Conservation (phyloP, 2,113 vertebrate genomes). For the Microcebus tavaratra region DNA sequence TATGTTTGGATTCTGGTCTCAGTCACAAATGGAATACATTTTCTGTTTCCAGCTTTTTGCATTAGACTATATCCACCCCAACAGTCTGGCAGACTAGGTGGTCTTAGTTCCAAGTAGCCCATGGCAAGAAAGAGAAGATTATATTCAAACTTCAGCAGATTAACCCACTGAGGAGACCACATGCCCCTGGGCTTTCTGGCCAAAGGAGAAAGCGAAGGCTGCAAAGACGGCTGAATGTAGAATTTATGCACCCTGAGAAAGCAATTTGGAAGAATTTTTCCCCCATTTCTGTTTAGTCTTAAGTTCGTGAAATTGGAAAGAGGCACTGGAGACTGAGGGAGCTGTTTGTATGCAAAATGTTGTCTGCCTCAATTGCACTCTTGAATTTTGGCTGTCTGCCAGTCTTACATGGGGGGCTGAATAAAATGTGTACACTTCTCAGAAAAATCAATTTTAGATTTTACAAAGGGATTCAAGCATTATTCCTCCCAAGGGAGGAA, state of each 20-base stretch:
- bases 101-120: background rate
- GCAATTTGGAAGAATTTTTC: background rate
- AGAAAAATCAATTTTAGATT: slow-evolving; percentile 49
- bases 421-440: slow-evolving; percentile 19
- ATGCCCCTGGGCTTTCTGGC: background rate
- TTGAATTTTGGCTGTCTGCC: slow-evolving; percentile 49
- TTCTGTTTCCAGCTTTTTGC: background rate
- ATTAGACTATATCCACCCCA: background rate
- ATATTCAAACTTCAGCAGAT: background rate
- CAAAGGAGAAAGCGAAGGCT: background rate
- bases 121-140: background rate
- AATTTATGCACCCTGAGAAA: background rate
- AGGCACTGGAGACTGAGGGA: slow-evolving; percentile 32
- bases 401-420: slow-evolving; percentile 37
- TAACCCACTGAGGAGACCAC: background rate
- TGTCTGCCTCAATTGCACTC: slow-evolving; percentile 67
- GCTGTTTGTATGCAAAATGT: slow-evolving; percentile 51
- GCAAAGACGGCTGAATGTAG: background rate
- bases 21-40: background rate
- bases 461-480: slow-evolving; percentile 54
- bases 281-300: slow-evolving; percentile 67
- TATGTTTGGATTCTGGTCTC: background rate
- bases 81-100: background rate
- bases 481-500: slow-evolving; percentile 25
- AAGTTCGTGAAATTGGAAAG: slow-evolving; percentile 53